A percentile compares a stretch with the other conserved stretches of the same genome.
Conservation (phyloP, 2,797 vertebrate species). For the Notolabrus celidotus region DNA sequence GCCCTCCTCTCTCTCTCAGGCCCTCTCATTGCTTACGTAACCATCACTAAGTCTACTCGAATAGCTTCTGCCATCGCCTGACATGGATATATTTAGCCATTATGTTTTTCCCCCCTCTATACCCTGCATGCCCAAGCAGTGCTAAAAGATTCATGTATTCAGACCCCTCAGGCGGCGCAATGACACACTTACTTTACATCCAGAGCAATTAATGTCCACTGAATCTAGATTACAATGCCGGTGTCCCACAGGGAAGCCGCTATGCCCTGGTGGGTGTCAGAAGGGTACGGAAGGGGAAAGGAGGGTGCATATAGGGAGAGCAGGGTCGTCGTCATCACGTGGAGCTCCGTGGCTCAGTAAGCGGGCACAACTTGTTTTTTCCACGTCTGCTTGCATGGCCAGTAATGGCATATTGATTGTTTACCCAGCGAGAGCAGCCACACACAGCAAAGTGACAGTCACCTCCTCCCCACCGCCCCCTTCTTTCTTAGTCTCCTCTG, state of each 20-base stretch:
- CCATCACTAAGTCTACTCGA: slow-evolving; percentile 74
- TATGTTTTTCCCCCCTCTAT: slow-evolving; percentile 43
- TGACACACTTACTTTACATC: slow-evolving; percentile 95
- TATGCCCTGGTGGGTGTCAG: slow-evolving; percentile 43
- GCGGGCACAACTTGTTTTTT: slow-evolving; percentile 50
- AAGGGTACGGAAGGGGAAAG: slow-evolving; percentile 2
- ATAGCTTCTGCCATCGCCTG: slow-evolving; percentile 73
- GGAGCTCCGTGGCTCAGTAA: slow-evolving; percentile 57
- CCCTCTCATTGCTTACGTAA: slow-evolving; percentile 74
- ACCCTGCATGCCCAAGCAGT: slow-evolving; percentile 87
- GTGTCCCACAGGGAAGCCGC: slow-evolving; percentile 75
- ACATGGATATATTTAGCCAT: slow-evolving; percentile 84
- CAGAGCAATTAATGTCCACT: slow-evolving; percentile 93
- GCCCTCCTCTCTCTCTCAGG: slow-evolving; percentile 11
- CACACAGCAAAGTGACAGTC: slow-evolving; percentile 59
- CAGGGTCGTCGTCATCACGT: slow-evolving; percentile 37
- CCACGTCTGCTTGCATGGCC: slow-evolving; percentile 66
- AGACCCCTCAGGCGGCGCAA: slow-evolving; percentile 85
- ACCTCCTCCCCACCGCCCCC: slow-evolving; percentile 48
- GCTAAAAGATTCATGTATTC: slow-evolving; percentile 93
- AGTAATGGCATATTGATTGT: slow-evolving; percentile 85
- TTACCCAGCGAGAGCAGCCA: slow-evolving; percentile 66
- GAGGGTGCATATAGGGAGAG: slow-evolving; percentile 1
- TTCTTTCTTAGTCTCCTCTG: slow-evolving; percentile 28
- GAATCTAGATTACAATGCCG: slow-evolving; percentile 88